Conservation (phyloP, 2,113 vertebrate genomes). For the Oncorhynchus tshawytscha region DNA sequence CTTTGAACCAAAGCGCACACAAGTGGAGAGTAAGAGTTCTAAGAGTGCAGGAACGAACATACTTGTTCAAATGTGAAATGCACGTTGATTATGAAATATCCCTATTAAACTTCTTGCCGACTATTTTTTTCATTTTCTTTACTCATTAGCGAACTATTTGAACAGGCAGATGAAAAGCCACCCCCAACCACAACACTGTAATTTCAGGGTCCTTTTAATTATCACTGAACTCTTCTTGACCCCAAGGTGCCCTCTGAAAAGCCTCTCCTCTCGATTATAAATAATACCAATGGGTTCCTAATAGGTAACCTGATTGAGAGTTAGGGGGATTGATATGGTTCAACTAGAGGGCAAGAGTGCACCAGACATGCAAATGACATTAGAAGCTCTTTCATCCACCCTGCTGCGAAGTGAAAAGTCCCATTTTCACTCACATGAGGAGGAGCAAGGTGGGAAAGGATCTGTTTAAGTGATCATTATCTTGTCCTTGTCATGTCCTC, state of each 20-base stretch:
- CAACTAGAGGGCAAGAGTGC: constrained; percentile 32
- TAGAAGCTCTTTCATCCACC: constrained; percentile 6
- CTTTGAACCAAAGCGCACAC: constrained; percentile 52
- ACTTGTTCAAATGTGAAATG: background rate
- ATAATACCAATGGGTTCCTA: constrained; percentile 26
- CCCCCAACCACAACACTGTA: constrained; percentile 25
- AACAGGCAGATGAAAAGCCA: constrained; percentile 15
- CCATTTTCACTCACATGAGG: constrained; percentile 7
- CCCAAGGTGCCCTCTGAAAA: background rate
- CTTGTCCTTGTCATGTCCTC: background rate
- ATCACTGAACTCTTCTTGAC: constrained; percentile 36
- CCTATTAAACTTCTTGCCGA: background rate
- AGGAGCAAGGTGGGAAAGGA: background rate
- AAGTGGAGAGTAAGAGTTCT: constrained; percentile 7
- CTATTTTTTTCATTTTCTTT: background rate
- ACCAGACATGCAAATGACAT: constrained; percentile 31
- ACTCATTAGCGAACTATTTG: constrained; percentile 1
- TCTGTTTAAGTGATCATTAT: background rate
- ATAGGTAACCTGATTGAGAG: constrained; percentile 34
- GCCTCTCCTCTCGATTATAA: constrained; percentile 25
- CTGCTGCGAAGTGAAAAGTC: constrained; percentile 8
- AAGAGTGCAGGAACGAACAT: background rate
- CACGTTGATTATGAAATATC: constrained; percentile 11
- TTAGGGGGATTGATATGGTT: constrained; percentile 23
- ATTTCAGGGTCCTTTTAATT: constrained; percentile 25